Percentiles rank a stretch among this genome's conserved stretches.
phyloP scores from a whole-genome alignment of 2,797 vertebrate species.

The Neomorphus geoffroyi region DNA sequence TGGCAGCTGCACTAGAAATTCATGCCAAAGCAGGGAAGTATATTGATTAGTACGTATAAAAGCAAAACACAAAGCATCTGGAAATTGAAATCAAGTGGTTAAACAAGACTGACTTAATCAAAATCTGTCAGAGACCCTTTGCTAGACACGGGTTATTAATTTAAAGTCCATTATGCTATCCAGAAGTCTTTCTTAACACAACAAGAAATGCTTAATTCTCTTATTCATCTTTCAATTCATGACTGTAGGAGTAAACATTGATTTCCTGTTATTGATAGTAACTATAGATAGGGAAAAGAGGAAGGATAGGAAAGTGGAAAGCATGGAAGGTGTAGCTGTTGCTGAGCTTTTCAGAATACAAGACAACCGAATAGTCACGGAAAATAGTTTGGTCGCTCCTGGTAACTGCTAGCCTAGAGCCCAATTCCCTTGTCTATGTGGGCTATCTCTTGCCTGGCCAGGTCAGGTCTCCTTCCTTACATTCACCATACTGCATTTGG shows the following conservation, averaged over 20 bases:
- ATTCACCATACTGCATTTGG: not conserved
- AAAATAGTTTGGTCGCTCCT: not conserved
- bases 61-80: not conserved
- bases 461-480: not conserved
- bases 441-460: not conserved
- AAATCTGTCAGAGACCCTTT: slow-evolving; percentile 2
- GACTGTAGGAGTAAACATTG: not conserved
- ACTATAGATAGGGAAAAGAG: not conserved
- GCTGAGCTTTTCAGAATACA: not conserved
- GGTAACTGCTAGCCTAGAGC: not conserved
- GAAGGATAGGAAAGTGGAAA: not conserved
- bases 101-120: slow-evolving; percentile 15
- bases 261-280: slow-evolving; percentile 20
- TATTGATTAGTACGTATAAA: slow-evolving; percentile 11
- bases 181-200: slow-evolving; percentile 16
- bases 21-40: not conserved
- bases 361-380: not conserved
- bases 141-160: not conserved
- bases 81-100: slow-evolving; percentile 24
- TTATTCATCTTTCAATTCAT: not conserved
- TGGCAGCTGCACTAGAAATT: not conserved
- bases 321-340: not conserved
- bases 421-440: not conserved
- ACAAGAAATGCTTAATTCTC: slow-evolving; percentile 3
- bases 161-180: slow-evolving; percentile 13